These are phyloP conservation scores for Zophobas atratus DNA, from an alignment of 1,140 invertebrate species.

Conservation along the genomic window DNA sequence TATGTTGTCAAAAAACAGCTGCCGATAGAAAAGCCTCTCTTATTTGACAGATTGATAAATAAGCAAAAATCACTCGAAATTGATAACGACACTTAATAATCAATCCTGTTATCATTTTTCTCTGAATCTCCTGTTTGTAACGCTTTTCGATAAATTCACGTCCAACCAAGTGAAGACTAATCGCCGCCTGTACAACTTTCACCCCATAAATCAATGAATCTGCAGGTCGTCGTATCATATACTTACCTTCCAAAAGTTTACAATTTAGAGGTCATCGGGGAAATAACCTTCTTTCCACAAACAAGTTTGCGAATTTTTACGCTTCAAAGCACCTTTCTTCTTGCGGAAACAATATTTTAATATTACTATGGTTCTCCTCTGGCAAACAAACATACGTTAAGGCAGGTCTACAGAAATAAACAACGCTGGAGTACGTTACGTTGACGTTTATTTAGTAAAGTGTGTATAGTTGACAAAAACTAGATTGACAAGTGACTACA, in stretches of 20 bases:
- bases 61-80: constrained; percentile 1
- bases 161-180: constrained; percentile 16
- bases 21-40: too few relatives aligned
- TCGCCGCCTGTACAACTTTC: constrained; percentile 3
- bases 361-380: too few relatives aligned
- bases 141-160: constrained; percentile 19
- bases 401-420: too few relatives aligned
- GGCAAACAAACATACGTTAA: too few relatives aligned
- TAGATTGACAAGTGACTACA: constrained; percentile 2
- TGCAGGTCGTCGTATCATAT: constrained; percentile 5
- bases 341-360: neutral
- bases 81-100: constrained; percentile 5
- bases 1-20: too few relatives aligned
- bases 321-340: neutral
- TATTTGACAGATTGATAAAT: neutral
- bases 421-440: neutral
- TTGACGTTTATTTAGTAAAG: neutral
- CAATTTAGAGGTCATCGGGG: constrained; percentile 3
- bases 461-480: constrained; percentile 2
- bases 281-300: neutral
- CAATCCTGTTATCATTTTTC: neutral
- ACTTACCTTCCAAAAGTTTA: constrained; percentile 8
- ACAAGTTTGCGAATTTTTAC: neutral
- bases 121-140: neutral
- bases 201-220: constrained; percentile 7